Evolutionary conservation across 1,140 invertebrate genomes (phyloP).

Genomic region (Drosophila bocki): DNA sequence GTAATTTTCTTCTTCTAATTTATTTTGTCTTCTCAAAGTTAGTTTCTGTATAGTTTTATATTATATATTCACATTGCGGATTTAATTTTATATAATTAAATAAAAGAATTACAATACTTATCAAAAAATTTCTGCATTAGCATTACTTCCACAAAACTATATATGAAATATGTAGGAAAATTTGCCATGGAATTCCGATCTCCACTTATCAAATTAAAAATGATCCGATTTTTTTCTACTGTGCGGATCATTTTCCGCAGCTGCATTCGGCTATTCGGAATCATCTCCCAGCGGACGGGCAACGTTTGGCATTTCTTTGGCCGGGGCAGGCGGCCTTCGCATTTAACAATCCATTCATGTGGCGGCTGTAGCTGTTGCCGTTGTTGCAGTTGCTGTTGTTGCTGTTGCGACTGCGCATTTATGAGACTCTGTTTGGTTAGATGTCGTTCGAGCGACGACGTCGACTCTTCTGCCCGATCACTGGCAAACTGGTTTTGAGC

Average conservation of each 20-base stretch:
- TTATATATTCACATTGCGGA: no score
- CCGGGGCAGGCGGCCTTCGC: conserved; percentile 43
- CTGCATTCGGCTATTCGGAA: conserved; percentile 38
- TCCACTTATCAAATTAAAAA: background rate
- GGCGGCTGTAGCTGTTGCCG: conserved; percentile 32
- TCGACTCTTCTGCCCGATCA: conserved; percentile 40
- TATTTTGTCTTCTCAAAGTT: no score
- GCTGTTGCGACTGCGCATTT: conserved; percentile 76
- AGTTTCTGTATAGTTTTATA: no score
- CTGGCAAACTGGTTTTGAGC: conserved; percentile 32
- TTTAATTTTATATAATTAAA: no score
- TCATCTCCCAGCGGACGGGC: conserved; percentile 42
- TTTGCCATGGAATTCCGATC: conserved; percentile 2
- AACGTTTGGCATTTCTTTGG: conserved; percentile 60
- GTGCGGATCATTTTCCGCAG: conserved; percentile 13
- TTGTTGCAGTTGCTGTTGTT: conserved; percentile 25
- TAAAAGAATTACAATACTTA: background rate
- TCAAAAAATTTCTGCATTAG: background rate
- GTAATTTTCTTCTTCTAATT: no score
- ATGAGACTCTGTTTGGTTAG: conserved; percentile 53
- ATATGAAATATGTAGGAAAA: background rate
- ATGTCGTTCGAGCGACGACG: conserved; percentile 27
- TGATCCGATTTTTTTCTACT: background rate
- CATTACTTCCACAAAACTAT: background rate
- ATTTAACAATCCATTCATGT: conserved; percentile 57